These are phyloP conservation scores for Stigmatopora nigra DNA, from an alignment of 2,113 vertebrate species.

Conservation along the genomic window DNA sequence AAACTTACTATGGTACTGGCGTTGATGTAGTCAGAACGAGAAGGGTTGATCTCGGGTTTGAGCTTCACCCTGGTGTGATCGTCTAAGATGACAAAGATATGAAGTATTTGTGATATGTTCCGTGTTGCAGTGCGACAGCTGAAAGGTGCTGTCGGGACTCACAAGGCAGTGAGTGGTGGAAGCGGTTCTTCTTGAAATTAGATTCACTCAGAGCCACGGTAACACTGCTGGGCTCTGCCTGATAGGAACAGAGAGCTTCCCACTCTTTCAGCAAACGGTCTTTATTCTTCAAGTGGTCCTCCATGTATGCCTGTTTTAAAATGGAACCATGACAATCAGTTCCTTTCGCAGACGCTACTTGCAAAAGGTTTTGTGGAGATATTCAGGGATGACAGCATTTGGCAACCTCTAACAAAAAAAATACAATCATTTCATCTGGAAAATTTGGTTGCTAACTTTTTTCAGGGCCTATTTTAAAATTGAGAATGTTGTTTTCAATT, in stretches of 20 bases:
- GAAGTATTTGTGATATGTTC: neutral
- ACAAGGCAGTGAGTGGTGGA: slow-evolving; percentile 85
- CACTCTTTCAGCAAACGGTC: slow-evolving; percentile 92
- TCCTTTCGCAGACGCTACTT: neutral
- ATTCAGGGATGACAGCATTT: neutral
- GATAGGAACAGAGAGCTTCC: slow-evolving; percentile 90
- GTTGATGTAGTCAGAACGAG: slow-evolving; percentile 91
- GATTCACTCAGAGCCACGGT: slow-evolving; percentile 74
- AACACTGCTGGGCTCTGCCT: slow-evolving; percentile 84
- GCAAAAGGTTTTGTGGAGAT: neutral
- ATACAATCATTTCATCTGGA: no score
- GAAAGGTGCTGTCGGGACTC: slow-evolving; percentile 53
- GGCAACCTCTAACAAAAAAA: no score
- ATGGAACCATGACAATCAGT: neutral
- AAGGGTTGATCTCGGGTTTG: slow-evolving; percentile 84
- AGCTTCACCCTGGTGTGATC: slow-evolving; percentile 90
- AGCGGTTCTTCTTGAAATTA: slow-evolving; percentile 92
- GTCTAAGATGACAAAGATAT: slow-evolving; percentile 61
- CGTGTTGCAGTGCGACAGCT: neutral
- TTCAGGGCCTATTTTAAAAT: no score
- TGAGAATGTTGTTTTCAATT: no score
- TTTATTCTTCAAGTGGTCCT: slow-evolving; percentile 91
- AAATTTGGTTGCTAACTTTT: no score
- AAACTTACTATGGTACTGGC: slow-evolving; percentile 76
- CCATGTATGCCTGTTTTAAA: slow-evolving; percentile 86